Conservation (phyloP, 2,888 invertebrate genomes). For the Xestia rhomboidea region DNA sequence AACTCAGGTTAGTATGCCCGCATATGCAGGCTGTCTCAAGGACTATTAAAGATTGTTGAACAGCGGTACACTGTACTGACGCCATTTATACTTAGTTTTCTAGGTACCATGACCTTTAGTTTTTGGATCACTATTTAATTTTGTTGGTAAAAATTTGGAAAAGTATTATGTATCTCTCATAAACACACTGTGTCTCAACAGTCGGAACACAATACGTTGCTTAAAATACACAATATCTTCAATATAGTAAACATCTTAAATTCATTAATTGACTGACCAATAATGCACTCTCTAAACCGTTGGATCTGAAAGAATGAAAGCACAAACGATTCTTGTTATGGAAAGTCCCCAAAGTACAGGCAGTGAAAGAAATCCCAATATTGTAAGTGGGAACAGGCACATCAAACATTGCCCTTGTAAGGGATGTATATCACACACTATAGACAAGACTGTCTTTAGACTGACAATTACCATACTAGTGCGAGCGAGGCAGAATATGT, state of each 20-base stretch:
- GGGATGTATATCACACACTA: too few species aligned
- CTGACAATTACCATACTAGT: too few species aligned
- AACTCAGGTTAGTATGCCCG: conserved; percentile 46
- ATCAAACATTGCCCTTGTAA: not conserved
- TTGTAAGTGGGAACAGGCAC: not conserved
- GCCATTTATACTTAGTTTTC: not conserved
- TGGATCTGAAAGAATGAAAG: not conserved
- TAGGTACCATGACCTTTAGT: not conserved
- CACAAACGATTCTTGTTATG: not conserved
- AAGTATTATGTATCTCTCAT: not conserved
- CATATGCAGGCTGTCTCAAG: conserved; percentile 57
- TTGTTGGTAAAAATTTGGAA: not conserved
- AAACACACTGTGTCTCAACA: not conserved
- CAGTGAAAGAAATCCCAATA: not conserved
- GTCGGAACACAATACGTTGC: not conserved
- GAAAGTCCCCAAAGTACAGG: not conserved
- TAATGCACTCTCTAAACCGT: not conserved
- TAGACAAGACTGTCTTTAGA: too few species aligned
- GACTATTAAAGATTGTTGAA: conserved; percentile 54
- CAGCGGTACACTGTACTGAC: conserved; percentile 11
- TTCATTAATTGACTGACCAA: not conserved
- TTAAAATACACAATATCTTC: not conserved
- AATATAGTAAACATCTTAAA: not conserved
- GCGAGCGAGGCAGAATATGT: too few species aligned
- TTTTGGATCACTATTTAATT: not conserved